Evolutionary conservation across 2,113 vertebrate species (phyloP), one percentile per base, ranked within the genome.

Genomic region (Tringa solitaria): DNA sequence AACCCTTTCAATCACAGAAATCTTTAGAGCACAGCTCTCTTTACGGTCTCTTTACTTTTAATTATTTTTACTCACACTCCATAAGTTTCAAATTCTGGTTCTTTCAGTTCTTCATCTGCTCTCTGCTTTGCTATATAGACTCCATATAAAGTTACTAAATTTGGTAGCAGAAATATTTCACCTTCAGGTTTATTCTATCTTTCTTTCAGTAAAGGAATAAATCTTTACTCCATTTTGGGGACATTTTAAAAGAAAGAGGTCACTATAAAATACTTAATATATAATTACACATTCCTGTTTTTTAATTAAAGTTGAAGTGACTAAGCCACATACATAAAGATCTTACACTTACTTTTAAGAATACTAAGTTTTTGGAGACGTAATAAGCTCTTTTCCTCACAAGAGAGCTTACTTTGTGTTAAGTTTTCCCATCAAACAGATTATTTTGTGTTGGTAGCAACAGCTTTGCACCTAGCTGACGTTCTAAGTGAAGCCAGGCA

Each of bases 1-100:
- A 92, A 81, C 32, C 3, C 10, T 85, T 96, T 87, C 69, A 91
- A 4, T 48, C 56, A 30, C 32, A 74, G 37, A 80, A 90, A 53
- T 79, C 48, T 74, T 88, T 26, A 65, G 46, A 93, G 24, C 39
- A 77, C 21, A 87, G 14, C 32, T 91, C 12, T 87, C 53, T 95
- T 92, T 86, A 84, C 1, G n/a, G 6, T 95, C 23, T 76, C 65
- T 92, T 94, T 89, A 37, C 2, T 96, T 91, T 63, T 89, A 97
- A 94, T 95, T 95, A 95, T 93, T 93, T 95, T 95, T 96, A 63
- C 77, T 90, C 79, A 90, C 45, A 92, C 37, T 94, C 76, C 39
- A 20, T 92, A 82, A 64, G 61, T 84, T 96, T 96, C 57, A 82
- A 61, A 95, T 95, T 95, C 80, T 86, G 4, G 0, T 95, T 89